Conservation (phyloP, 2,113 vertebrate species). For the Cromileptes altivelis region DNA sequence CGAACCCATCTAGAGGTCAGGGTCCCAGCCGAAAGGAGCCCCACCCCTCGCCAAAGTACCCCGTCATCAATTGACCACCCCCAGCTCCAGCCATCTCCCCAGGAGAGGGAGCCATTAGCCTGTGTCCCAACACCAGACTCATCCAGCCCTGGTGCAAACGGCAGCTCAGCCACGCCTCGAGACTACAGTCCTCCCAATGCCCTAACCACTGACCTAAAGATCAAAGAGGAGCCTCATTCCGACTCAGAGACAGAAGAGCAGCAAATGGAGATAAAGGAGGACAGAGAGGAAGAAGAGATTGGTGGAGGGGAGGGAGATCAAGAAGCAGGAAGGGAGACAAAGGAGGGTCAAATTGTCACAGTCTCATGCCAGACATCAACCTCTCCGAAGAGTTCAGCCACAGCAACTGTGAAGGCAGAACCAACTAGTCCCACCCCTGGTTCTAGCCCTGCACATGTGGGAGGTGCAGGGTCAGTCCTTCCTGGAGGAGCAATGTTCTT, state of each 20-base stretch:
- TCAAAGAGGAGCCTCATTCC: conserved; percentile 90
- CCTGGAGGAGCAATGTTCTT: conserved; percentile 89
- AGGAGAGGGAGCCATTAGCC: conserved; percentile 64
- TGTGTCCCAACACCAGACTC: conserved; percentile 79
- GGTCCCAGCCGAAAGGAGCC: conserved; percentile 79
- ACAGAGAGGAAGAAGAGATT: conserved; percentile 29
- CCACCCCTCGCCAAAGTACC: conserved; percentile 70
- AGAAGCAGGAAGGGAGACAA: conserved; percentile 29
- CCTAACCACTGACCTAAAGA: conserved; percentile 49
- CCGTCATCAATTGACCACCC: conserved; percentile 61
- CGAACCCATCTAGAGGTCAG: conserved; percentile 85
- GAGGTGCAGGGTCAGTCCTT: conserved; percentile 77
- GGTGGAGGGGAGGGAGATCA: conserved; percentile 28
- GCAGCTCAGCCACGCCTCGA: conserved; percentile 79
- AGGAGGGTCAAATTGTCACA: background rate
- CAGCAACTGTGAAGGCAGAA: conserved; percentile 88
- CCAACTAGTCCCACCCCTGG: conserved; percentile 92
- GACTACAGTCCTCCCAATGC: conserved; percentile 71
- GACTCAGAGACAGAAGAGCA: conserved; percentile 79
- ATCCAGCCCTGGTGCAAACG: conserved; percentile 83
- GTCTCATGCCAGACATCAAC: conserved; percentile 76
- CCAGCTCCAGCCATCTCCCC: conserved; percentile 68
- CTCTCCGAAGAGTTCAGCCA: conserved; percentile 86
- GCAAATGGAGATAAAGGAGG: conserved; percentile 60
- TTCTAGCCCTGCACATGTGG: conserved; percentile 91